These are phyloP conservation scores for Patagioenas fasciata DNA, from an alignment of 2,113 vertebrate species.

Conservation along the genomic window DNA sequence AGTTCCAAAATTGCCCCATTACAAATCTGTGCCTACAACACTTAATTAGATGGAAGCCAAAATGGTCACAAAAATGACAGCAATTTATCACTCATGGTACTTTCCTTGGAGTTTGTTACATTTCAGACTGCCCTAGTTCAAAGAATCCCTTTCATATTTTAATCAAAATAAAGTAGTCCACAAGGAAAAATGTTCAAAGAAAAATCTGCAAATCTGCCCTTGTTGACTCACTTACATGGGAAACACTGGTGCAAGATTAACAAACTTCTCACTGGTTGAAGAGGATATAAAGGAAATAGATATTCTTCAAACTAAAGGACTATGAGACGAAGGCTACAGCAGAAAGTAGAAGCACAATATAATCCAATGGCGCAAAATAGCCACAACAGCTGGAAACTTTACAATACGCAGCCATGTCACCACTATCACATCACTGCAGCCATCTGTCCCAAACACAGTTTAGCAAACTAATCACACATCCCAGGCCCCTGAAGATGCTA, in stretches of 20 bases:
- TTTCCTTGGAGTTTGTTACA: background rate
- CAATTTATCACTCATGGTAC: background rate
- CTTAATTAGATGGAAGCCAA: background rate
- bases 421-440: background rate
- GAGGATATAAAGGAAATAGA: background rate
- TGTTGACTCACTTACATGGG: background rate
- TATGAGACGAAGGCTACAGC: background rate
- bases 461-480: background rate
- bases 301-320: background rate
- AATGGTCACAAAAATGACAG: background rate
- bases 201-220: background rate
- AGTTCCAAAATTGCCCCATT: background rate
- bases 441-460: background rate
- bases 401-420: rapidly evolving
- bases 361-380: background rate
- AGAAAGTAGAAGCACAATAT: background rate
- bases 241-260: background rate
- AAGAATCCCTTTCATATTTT: background rate
- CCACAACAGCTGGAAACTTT: background rate
- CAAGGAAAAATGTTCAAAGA: background rate
- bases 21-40: background rate
- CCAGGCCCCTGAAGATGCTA: background rate
- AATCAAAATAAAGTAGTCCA: background rate
- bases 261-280: background rate
- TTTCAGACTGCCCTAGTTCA: background rate